Conservation (phyloP, 2,113 vertebrate species). For the Cardinalis cardinalis region DNA sequence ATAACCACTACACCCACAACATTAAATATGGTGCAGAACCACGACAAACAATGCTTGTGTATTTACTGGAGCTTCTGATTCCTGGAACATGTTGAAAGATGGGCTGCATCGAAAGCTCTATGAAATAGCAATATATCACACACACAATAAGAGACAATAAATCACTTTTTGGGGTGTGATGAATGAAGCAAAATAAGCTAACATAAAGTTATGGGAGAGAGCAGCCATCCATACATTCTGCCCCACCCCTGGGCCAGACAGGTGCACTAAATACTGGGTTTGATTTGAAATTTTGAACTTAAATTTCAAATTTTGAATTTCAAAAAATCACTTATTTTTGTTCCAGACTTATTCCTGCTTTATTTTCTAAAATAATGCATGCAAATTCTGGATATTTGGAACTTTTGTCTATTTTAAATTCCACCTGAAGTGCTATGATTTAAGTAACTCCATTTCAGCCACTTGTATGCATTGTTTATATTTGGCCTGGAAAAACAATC, state of each 20-base stretch:
- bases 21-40: neutral
- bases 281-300: neutral
- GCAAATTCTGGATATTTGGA: neutral
- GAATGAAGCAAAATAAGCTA: neutral
- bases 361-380: neutral
- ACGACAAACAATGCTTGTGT: neutral
- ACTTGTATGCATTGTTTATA: neutral
- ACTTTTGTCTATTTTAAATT: neutral
- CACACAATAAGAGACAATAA: neutral
- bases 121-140: constrained; percentile 16
- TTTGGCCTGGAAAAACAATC: neutral
- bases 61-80: neutral
- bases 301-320: neutral
- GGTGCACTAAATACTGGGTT: neutral
- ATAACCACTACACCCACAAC: neutral
- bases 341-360: neutral
- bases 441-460: neutral
- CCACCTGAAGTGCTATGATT: neutral
- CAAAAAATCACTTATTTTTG: neutral
- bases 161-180: neutral
- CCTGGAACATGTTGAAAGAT: constrained; percentile 12
- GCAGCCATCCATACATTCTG: neutral
- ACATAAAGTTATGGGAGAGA: neutral
- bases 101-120: neutral
- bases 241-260: neutral